Base-by-base conservation (phyloP, 2,113 vertebrate species). In the Octodon degus region DNA sequence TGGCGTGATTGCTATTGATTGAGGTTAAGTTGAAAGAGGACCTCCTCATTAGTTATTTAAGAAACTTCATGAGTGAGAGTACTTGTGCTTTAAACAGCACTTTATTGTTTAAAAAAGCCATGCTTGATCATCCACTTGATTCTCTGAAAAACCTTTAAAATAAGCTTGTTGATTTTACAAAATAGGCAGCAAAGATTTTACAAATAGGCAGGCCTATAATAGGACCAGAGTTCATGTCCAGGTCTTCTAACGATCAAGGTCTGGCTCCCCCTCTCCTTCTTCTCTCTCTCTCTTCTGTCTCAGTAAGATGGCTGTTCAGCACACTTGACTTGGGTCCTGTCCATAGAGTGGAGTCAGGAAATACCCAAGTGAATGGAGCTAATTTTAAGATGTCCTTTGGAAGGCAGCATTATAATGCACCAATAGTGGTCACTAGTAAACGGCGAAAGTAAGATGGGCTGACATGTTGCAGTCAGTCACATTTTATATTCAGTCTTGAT, bases 401-500 rank as follows among this genome's bases (percentile, higher is more conserved):
- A 96, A 95, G 88, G 62, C 14, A 37, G 43, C n/a, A 3, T 95
- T 90, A 40, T 6, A 81, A 32, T 58, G 27, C n/a, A 34, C 5
- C 80, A 40, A 90, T 77, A 81, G 43, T 86, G 60, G 72, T 91
- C 62, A 74, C 65, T 83, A 55, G 47, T 65, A 32, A 86, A 91
- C 67, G 77, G 27, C 58, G 65, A 93, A 80, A 77, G 89, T 40
- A 47, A 20, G 30, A 67, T 55, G 67, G 62, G 40, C 32, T 58
- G 22, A 86, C 53, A 88, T 80, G 60, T 43, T n/a, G 30, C 76
- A 67, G 60, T 89, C 74, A 47, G 0, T 72, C 30, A 43, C 5
- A 24, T 77, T 86, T 94, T 93, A 79, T 89, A 30, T 91, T 93
- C n/a, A n/a, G 7, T 86, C 95, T 96, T 96, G 22, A 88, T 88